Percentiles rank a stretch among this genome's conserved stretches.
phyloP scores from a whole-genome alignment of 2,888 invertebrate species.

The Sepioteuthis lessoniana region DNA sequence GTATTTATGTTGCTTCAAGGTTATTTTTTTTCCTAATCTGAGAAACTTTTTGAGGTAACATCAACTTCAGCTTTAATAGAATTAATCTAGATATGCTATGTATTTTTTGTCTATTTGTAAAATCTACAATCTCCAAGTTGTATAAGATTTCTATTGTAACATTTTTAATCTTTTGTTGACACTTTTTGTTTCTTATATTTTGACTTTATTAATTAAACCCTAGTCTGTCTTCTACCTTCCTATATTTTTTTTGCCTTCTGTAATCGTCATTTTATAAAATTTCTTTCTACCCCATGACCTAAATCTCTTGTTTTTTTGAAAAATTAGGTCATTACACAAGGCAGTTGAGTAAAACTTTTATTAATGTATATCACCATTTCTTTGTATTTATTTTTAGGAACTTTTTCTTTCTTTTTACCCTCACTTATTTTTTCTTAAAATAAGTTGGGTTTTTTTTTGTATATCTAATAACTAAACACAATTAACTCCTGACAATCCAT shows the following conservation, averaged over 20 bases:
- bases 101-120: background rate
- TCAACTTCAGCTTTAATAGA: too few species aligned
- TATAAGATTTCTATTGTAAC: background rate
- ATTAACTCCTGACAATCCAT: background rate
- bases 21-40: too few species aligned
- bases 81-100: too few species aligned
- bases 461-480: background rate
- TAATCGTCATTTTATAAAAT: background rate
- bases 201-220: background rate
- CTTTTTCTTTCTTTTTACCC: too few species aligned
- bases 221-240: background rate
- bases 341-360: too few species aligned
- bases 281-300: background rate
- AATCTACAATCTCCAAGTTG: background rate
- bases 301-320: background rate
- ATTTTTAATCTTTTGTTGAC: background rate
- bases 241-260: background rate
- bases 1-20: too few species aligned
- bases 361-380: too few species aligned
- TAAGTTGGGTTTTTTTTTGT: background rate
- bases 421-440: too few species aligned
- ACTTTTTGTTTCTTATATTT: background rate
- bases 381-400: too few species aligned
- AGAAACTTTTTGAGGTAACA: too few species aligned
- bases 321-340: too few species aligned